A percentile compares a stretch with the other conserved stretches of the same genome.
These are phyloP conservation scores for Astreopora myriophthalma DNA, from an alignment of 64 coral and sea anemone species.

Conservation along the genomic window DNA sequence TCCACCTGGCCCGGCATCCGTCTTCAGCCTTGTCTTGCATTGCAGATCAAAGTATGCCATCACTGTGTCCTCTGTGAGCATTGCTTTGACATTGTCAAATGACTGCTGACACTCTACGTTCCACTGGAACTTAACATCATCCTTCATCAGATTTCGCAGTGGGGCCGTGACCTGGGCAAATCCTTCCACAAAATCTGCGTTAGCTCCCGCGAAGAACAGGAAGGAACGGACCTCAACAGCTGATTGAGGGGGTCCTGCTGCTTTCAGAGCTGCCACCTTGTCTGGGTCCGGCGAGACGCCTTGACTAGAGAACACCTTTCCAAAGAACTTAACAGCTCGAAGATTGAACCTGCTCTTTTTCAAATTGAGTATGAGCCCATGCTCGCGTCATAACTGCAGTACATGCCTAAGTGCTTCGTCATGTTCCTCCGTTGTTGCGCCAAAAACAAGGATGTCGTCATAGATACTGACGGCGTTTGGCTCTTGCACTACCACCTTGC, in stretches of 20 bases:
- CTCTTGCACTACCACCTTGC: slow-evolving; percentile 30
- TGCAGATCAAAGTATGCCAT: slow-evolving; percentile 51
- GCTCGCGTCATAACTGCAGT: slow-evolving; percentile 23
- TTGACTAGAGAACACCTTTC: slow-evolving; percentile 44
- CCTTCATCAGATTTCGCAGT: slow-evolving; percentile 17
- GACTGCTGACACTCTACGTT: slow-evolving; percentile 34
- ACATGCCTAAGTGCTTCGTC: slow-evolving; percentile 10
- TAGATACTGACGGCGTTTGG: slow-evolving; percentile 52
- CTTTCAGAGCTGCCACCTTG: slow-evolving; percentile 58
- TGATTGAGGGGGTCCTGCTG: slow-evolving; percentile 29
- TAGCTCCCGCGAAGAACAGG: slow-evolving; percentile 64
- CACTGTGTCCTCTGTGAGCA: slow-evolving; percentile 46
- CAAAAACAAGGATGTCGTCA: slow-evolving; percentile 27
- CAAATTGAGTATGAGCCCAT: slow-evolving; percentile 22
- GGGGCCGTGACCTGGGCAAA: slow-evolving; percentile 37
- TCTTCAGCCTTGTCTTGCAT: slow-evolving; percentile 53
- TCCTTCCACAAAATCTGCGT: slow-evolving; percentile 48
- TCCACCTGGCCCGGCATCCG: slow-evolving; percentile 25
- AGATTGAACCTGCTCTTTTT: slow-evolving; percentile 54
- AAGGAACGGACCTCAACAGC: slow-evolving; percentile 26
- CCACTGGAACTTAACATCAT: slow-evolving; percentile 38
- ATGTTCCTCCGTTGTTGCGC: not conserved
- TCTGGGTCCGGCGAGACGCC: slow-evolving; percentile 1
- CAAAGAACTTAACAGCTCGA: slow-evolving; percentile 44
- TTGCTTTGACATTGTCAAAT: slow-evolving; percentile 17